Evolutionary conservation across 2,888 invertebrate genomes (phyloP).

Genomic region (Drosophila meridionalis): DNA sequence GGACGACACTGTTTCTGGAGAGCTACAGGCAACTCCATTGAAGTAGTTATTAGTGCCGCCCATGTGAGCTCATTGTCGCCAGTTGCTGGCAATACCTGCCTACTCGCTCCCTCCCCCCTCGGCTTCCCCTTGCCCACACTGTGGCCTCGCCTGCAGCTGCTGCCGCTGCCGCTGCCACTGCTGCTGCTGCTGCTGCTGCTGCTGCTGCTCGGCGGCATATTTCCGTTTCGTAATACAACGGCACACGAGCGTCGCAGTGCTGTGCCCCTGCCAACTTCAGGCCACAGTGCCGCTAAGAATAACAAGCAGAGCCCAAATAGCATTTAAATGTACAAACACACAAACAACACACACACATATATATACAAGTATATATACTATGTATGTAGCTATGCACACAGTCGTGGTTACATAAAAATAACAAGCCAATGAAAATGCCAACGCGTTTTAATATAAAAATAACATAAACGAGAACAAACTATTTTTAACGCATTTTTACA

Average conservation of each 20-base stretch:
- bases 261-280: background rate
- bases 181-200: background rate
- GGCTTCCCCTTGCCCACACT: background rate
- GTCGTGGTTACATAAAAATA: constrained; percentile 71
- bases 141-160: constrained; percentile 28
- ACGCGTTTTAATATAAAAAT: constrained; percentile 8
- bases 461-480: constrained; percentile 4
- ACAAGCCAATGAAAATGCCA: constrained; percentile 35
- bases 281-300: constrained; percentile 33
- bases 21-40: constrained; percentile 39
- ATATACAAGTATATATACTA: background rate
- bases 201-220: constrained; percentile 51
- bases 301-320: constrained; percentile 40
- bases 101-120: background rate
- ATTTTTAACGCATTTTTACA: constrained; percentile 36
- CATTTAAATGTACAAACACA: constrained; percentile 32
- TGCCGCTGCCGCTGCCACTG: background rate
- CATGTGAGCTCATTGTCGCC: constrained; percentile 74
- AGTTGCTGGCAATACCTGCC: constrained; percentile 9
- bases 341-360: background rate
- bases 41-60: constrained; percentile 62
- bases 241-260: constrained; percentile 31
- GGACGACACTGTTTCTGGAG: constrained; percentile 1
- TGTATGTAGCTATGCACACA: constrained; percentile 2
- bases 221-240: constrained; percentile 80